Base-by-base conservation (phyloP, 2,888 invertebrate genomes). In the Apodemia mormo region DNA sequence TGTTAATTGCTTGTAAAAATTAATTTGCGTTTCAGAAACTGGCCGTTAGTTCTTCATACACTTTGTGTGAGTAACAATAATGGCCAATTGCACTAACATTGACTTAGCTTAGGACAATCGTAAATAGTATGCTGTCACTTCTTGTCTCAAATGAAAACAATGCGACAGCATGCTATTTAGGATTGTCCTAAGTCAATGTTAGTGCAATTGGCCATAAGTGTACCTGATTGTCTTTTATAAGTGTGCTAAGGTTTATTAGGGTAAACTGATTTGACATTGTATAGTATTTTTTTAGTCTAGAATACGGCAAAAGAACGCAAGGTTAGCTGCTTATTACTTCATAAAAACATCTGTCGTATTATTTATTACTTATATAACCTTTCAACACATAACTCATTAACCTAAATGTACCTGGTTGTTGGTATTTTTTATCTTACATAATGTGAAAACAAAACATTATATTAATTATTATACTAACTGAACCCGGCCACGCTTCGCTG, bases 271-370 rank as follows among this genome's bases (percentile, higher is more conserved):
- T 61, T 61, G 61, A 14, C 33, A 52, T 5, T 52, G 45, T 45
- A 12, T 45, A 58, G 14, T 10, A 56, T 22, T 22, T 30, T 61
- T 61, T 61, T 30, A 61, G 33, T 61, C 61, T 61, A 61, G 61
- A 61, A 14, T 61, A 30, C 14, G 7, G 30, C 61, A 14, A 61
- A 33, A 14, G 33, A 61, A 33, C 30, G 61, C 61, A 61, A 61
- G 61, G 61, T 10, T 14, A 61, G 30, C 33, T 14, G 4, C 30
- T 61, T 33, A 30, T 68, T 67, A 56, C 68, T 56, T 68, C 65
- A 68, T 71, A 65, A 61, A 37, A 22, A 66, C 61, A 61, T 61
- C 61, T 61, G 61, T 33, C 61, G 33, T 61, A 61, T 61, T 30
- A 14, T 61, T 58, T 3, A 58, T 58, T 30, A 30, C 30, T 61